Evolutionary conservation across 1,140 invertebrate genomes (phyloP).

Genomic region (Drosophila asahinai): DNA sequence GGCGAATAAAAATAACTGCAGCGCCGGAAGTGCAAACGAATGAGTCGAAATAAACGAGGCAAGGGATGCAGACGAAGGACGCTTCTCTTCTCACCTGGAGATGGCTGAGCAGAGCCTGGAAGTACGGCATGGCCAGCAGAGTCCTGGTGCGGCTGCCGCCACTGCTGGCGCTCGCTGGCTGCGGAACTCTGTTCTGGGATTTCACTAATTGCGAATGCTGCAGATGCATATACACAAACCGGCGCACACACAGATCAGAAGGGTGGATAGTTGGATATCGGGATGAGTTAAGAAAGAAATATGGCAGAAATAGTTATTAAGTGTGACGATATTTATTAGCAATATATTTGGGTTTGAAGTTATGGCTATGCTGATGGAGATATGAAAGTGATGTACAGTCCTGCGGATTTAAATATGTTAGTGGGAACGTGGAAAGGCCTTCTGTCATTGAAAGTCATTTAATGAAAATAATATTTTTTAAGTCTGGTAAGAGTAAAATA

Average conservation of each 20-base stretch:
- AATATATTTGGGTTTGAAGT: slow-evolving; percentile 30
- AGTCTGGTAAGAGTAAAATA: too few species aligned
- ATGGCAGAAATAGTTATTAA: slow-evolving; percentile 54
- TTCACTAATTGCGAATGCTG: slow-evolving; percentile 79
- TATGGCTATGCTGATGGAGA: slow-evolving; percentile 27
- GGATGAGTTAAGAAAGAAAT: slow-evolving; percentile 44
- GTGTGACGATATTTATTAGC: slow-evolving; percentile 59
- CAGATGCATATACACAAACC: slow-evolving; percentile 8
- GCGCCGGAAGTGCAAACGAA: slow-evolving; percentile 21
- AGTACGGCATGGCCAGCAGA: slow-evolving; percentile 87
- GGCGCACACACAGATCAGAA: slow-evolving; percentile 7
- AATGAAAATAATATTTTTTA: neutral
- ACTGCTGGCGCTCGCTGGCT: slow-evolving; percentile 85
- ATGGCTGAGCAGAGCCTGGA: slow-evolving; percentile 89
- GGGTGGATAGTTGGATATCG: slow-evolving; percentile 8
- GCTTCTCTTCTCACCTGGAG: slow-evolving; percentile 90
- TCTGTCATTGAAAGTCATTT: slow-evolving; percentile 1
- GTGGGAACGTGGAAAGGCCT: neutral
- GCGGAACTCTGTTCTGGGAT: slow-evolving; percentile 69
- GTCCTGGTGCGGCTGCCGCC: slow-evolving; percentile 87
- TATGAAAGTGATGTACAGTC: slow-evolving; percentile 15
- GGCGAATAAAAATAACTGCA: slow-evolving; percentile 36
- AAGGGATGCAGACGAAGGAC: slow-evolving; percentile 30
- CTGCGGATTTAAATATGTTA: neutral
- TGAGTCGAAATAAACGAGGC: slow-evolving; percentile 28